These are phyloP conservation scores for Alosa sapidissima DNA, from an alignment of 2,797 vertebrate genomes.

Conservation along the genomic window DNA sequence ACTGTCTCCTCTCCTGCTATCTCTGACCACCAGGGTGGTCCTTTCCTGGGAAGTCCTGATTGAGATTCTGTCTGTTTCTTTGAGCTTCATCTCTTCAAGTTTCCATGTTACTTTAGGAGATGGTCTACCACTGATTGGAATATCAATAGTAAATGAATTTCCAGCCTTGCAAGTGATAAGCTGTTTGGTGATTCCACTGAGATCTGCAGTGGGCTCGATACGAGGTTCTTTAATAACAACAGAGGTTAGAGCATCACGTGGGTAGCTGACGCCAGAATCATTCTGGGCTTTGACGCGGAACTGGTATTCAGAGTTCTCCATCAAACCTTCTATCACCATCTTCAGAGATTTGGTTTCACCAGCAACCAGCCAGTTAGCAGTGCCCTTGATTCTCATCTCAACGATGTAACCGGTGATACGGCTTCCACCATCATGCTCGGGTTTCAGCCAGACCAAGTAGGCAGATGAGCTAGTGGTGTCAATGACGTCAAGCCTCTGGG, in stretches of 20 bases:
- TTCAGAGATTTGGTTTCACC: constrained; percentile 90
- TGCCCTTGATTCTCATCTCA: constrained; percentile 89
- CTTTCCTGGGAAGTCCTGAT: constrained; percentile 89
- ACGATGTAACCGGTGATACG: constrained; percentile 89
- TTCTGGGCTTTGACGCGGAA: constrained; percentile 96
- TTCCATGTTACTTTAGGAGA: constrained; percentile 95
- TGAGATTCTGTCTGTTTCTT: constrained; percentile 91
- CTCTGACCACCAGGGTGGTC: constrained; percentile 88
- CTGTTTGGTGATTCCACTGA: constrained; percentile 95
- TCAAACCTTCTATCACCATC: constrained; percentile 87
- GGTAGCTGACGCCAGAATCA: constrained; percentile 90
- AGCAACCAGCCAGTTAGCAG: constrained; percentile 83
- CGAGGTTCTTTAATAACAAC: constrained; percentile 96
- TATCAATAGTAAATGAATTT: constrained; percentile 89
- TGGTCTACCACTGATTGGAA: constrained; percentile 95
- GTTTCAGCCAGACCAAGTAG: constrained; percentile 94
- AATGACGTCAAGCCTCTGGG: constrained; percentile 91
- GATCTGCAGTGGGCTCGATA: constrained; percentile 96
- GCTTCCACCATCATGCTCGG: constrained; percentile 97
- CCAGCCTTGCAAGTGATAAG: constrained; percentile 93
- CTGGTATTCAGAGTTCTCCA: constrained; percentile 93
- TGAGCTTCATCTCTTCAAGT: constrained; percentile 97
- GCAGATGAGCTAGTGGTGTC: constrained; percentile 92
- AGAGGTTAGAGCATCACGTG: constrained; percentile 89
- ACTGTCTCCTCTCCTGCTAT: constrained; percentile 96